Conservation (phyloP, 2,113 vertebrate species). For the Murina feae region DNA sequence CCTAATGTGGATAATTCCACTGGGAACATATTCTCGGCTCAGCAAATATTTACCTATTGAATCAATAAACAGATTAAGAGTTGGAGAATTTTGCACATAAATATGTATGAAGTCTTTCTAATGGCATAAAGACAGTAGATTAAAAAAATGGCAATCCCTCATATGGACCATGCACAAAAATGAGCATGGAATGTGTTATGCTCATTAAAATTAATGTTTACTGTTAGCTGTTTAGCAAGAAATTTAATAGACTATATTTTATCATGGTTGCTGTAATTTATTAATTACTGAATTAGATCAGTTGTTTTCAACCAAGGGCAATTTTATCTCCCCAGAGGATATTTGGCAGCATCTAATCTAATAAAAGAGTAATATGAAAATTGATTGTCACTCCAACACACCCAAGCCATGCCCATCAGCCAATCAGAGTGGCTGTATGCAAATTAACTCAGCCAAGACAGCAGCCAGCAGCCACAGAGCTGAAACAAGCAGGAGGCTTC, state of each 20-base stretch:
- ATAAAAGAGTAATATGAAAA: too few species aligned
- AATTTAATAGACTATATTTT: neutral
- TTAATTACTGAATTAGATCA: neutral
- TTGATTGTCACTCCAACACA: too few species aligned
- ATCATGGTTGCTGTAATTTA: neutral
- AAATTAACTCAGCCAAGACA: too few species aligned
- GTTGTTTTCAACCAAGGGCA: neutral
- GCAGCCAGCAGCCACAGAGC: too few species aligned
- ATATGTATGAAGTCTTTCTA: neutral
- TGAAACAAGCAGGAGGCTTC: too few species aligned
- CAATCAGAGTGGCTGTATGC: too few species aligned
- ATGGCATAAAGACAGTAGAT: neutral
- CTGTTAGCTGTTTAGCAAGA: neutral
- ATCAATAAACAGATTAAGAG: neutral
- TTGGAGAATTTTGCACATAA: neutral
- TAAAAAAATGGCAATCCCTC: neutral
- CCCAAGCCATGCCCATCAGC: too few species aligned
- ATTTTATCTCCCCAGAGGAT: neutral
- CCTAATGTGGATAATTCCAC: neutral
- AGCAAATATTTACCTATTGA: neutral
- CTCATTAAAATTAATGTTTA: neutral
- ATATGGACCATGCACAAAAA: neutral
- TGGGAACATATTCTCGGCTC: neutral
- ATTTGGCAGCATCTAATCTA: neutral
- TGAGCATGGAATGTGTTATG: neutral